phyloP scores from a whole-genome alignment of 2,797 vertebrate genomes.

The Phalanger gymnotis region DNA sequence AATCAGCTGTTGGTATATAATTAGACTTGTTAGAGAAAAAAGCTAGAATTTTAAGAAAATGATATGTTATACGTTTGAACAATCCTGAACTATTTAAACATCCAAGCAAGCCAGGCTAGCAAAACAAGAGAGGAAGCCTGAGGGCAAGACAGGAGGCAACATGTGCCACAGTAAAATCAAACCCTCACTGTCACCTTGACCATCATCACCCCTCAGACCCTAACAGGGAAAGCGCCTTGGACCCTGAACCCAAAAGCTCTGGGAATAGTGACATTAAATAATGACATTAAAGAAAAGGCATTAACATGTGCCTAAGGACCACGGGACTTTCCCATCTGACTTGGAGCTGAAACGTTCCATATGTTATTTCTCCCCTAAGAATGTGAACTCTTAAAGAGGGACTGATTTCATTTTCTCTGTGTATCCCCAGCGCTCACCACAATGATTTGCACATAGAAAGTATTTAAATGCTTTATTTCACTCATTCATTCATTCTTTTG shows the following conservation, averaged over 20 bases:
- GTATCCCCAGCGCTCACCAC: not conserved
- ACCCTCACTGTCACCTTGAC: not conserved
- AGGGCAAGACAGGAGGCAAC: not conserved
- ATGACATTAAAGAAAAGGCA: not conserved
- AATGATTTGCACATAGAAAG: not conserved
- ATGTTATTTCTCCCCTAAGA: not conserved
- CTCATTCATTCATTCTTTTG: not conserved
- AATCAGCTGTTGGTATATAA: not conserved
- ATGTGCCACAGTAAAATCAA: not conserved
- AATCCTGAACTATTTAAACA: not conserved
- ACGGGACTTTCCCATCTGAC: not conserved
- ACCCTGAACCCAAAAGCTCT: not conserved
- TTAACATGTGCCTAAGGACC: not conserved
- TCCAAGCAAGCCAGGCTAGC: not conserved
- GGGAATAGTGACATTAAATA: not conserved
- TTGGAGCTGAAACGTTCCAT: not conserved
- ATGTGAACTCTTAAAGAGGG: not conserved
- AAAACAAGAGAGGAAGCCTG: not conserved
- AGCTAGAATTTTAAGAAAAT: not conserved
- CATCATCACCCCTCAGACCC: not conserved
- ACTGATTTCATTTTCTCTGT: not conserved
- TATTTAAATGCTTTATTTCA: not conserved
- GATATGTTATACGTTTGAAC: not conserved
- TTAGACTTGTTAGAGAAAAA: not conserved
- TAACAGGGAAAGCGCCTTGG: not conserved